Conservation (phyloP, 1,140 invertebrate genomes). For the Atta texana region DNA sequence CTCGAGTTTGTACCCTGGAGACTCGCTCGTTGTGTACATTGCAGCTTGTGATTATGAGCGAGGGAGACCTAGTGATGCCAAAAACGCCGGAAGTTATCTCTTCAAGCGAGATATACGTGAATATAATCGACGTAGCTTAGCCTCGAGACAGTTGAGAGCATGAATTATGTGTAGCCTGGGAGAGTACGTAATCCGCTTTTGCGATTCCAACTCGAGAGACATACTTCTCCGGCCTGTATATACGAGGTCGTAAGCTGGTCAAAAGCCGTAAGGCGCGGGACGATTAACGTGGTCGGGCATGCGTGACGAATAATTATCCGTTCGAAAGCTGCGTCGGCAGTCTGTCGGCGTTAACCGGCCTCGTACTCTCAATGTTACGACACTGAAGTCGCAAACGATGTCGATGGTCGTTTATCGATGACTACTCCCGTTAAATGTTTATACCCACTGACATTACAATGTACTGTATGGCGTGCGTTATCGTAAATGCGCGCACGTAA, state of each 20-base stretch:
- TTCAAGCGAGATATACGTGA: constrained; percentile 16
- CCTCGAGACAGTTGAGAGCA: constrained; percentile 61
- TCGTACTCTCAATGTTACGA: constrained; percentile 58
- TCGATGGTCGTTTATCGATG: constrained; percentile 70
- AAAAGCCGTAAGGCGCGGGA: constrained; percentile 64
- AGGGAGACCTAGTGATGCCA: neutral
- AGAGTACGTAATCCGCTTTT: constrained; percentile 70
- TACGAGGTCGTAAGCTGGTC: constrained; percentile 66
- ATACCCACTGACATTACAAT: constrained; percentile 46
- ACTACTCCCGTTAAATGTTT: constrained; percentile 56
- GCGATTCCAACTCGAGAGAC: constrained; percentile 41
- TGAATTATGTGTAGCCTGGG: constrained; percentile 45
- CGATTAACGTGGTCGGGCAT: constrained; percentile 79
- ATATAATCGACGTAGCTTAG: constrained; percentile 41
- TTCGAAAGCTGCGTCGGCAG: constrained; percentile 63
- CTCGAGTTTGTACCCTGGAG: neutral
- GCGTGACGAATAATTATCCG: constrained; percentile 79
- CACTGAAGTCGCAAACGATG: constrained; percentile 64
- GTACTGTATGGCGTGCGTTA: constrained; percentile 30
- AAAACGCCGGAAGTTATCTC: constrained; percentile 53
- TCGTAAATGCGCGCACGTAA: constrained; percentile 54
- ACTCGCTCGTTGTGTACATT: constrained; percentile 57
- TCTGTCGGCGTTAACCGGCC: constrained; percentile 34
- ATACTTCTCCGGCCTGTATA: constrained; percentile 13
- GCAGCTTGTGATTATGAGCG: constrained; percentile 59